Conservation (phyloP, 2,888 invertebrate genomes). For the Chrysodeixis includens region DNA sequence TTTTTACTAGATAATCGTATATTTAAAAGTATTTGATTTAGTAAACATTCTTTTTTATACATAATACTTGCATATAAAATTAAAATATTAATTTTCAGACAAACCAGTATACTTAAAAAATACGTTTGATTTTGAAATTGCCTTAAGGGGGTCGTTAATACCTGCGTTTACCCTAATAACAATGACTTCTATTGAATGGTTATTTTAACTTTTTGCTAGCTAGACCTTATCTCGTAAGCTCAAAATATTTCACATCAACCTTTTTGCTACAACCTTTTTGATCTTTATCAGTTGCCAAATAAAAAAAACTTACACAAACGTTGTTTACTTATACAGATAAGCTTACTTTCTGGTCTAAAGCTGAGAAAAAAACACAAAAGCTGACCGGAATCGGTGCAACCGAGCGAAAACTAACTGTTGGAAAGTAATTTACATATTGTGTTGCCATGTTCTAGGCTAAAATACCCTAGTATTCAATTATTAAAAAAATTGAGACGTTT, state of each 20-base stretch:
- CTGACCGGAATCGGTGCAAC: slow-evolving; percentile 84
- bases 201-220: no score
- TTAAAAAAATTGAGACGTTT: background rate
- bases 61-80: no score
- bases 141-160: no score
- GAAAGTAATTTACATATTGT: slow-evolving; percentile 83
- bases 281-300: background rate
- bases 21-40: no score
- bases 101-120: no score
- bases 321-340: slow-evolving; percentile 61
- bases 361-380: slow-evolving; percentile 59
- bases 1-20: no score
- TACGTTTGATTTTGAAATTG: no score
- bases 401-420: slow-evolving; percentile 87
- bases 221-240: background rate
- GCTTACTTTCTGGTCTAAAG: slow-evolving; percentile 68
- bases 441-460: slow-evolving; percentile 39
- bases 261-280: background rate
- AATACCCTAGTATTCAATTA: slow-evolving; percentile 24
- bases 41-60: no score
- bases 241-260: background rate
- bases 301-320: slow-evolving; percentile 15
- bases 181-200: no score
- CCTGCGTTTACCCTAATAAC: no score
- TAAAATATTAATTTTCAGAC: no score